phyloP scores from a whole-genome alignment of 2,797 vertebrate species.

The Rhabdomys pumilio region DNA sequence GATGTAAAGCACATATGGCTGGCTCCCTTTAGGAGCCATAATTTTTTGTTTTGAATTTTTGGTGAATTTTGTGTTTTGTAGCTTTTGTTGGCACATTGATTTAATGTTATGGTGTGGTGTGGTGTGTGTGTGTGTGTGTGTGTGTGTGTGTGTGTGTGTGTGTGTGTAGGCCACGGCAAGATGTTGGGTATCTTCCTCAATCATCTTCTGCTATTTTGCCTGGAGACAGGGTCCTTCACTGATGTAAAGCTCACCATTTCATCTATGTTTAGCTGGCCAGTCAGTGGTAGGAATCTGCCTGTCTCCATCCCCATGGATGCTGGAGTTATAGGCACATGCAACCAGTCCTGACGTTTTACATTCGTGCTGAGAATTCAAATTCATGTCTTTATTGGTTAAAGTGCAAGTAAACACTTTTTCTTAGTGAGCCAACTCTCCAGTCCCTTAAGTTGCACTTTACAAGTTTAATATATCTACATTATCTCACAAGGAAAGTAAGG shows the following conservation, averaged over 20 bases:
- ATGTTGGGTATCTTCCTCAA: background rate
- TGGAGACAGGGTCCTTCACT: background rate
- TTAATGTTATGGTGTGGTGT: background rate
- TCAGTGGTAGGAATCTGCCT: background rate
- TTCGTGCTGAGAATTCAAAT: background rate
- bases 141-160: background rate
- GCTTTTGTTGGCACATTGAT: slow-evolving; percentile 38
- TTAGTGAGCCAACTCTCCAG: background rate
- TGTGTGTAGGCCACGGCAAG: background rate
- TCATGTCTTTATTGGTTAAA: background rate
- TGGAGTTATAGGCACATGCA: background rate
- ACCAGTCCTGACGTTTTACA: background rate
- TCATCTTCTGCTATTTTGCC: background rate
- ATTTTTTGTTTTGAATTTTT: slow-evolving; percentile 30
- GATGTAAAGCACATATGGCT: background rate
- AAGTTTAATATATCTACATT: slow-evolving; percentile 17
- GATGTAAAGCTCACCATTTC: background rate
- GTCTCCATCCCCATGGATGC: background rate
- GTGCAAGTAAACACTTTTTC: background rate
- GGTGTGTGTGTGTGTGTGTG: background rate
- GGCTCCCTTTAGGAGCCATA: background rate
- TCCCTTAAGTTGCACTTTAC: background rate
- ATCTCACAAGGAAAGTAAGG: background rate
- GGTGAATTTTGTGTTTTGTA: slow-evolving; percentile 54
- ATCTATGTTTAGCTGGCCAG: background rate